Evolutionary conservation across 2,113 vertebrate genomes (phyloP), one percentile per base, ranked within the genome.

Genomic region (Pangasianodon hypophthalmus): DNA sequence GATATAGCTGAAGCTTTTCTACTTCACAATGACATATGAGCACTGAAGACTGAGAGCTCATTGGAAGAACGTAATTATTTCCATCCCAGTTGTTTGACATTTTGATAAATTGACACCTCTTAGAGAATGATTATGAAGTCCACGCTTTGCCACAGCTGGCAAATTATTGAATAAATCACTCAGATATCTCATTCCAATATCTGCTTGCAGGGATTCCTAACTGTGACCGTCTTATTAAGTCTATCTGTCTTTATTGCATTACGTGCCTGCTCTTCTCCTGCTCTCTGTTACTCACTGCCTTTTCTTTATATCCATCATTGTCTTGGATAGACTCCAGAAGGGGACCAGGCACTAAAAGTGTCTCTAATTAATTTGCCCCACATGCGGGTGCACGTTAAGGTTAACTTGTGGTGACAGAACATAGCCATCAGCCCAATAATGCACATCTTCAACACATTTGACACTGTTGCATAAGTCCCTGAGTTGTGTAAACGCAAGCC

Each of bases 191-290:
- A 87, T 80, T 91, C 62, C 79, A 88, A 62, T 85, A 89, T 87
- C 87, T 85, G 54, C 32, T 86, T 88, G 87, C 91, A 93, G 90
- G 89, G 86, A 60, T 29, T 58, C 62, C 84, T 88, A 89, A 90
- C 91, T 90, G 80, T 87, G 85, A 90, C 73, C 62, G 2, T 84
- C 19, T 50, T 64, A 88, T 88, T 60, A 90, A 88, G 88, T 89
- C 88, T 83, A 91, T 93, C 94, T 94, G 93, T 95, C 94, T 94
- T 92, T 91, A 92, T 86, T 92, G 89, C 92, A 91, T 94, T 94
- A 92, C 91, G 69, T 6, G 75, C 44, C 73, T 87, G 83, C 14
- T 84, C 52, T n/a, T 69, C 44, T 87, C 11, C 8, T 46, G 50
- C 71, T 84, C 73, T 54, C 48, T 83, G 4, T 62, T 60, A 50